phyloP scores from a whole-genome alignment of 2,113 vertebrate genomes.

The Petrocephalus zakoni region DNA sequence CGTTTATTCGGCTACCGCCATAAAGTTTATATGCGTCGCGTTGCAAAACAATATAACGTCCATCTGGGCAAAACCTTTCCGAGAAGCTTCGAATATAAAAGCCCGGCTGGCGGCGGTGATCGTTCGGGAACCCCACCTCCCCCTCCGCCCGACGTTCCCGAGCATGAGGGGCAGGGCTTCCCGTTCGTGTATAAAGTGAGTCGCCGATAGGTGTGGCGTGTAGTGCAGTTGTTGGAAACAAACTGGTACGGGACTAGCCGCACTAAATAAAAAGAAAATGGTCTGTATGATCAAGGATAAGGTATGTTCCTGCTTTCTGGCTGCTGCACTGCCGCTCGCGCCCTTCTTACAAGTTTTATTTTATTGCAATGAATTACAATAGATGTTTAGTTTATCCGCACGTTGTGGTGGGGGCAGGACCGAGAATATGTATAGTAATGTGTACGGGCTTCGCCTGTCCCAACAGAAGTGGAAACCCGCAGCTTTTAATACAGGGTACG shows the following conservation, averaged over 20 bases:
- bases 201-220: background rate
- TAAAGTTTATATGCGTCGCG: background rate
- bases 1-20: background rate
- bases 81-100: background rate
- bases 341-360: background rate
- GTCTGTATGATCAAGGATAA: constrained; percentile 25
- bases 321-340: background rate
- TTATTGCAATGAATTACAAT: background rate
- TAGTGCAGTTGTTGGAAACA: background rate
- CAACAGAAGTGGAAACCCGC: background rate
- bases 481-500: background rate
- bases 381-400: background rate
- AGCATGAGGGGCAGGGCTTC: background rate
- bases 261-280: constrained; percentile 27
- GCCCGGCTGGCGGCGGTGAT: background rate
- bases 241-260: background rate
- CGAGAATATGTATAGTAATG: background rate
- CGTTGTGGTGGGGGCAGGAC: background rate
- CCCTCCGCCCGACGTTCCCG: no score
- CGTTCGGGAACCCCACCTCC: background rate
- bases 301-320: constrained; percentile 26
- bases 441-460: background rate
- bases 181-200: background rate
- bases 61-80: no score
- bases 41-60: background rate